phyloP scores from a whole-genome alignment of 2,888 invertebrate species.

The Automeris io region DNA sequence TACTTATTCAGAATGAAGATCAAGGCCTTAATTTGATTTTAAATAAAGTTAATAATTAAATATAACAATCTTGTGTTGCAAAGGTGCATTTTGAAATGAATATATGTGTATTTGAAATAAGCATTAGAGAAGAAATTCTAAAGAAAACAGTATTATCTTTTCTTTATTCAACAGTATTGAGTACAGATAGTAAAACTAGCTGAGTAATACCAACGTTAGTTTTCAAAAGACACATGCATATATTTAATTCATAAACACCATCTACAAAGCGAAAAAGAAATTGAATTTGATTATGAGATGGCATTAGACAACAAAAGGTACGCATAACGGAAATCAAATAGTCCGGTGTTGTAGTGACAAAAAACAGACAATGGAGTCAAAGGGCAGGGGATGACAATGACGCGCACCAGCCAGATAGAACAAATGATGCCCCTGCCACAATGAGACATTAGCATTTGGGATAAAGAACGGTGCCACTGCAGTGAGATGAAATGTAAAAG shows the following conservation, averaged over 20 bases:
- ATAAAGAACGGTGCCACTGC: slow-evolving; percentile 34
- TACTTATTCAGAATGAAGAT: too few relatives aligned
- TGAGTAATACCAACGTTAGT: background rate
- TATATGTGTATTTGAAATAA: too few relatives aligned
- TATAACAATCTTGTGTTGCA: too few relatives aligned
- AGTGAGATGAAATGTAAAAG: slow-evolving; percentile 7
- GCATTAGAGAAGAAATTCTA: too few relatives aligned
- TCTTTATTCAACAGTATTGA: too few relatives aligned
- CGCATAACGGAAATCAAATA: slow-evolving; percentile 74
- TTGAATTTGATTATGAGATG: slow-evolving; percentile 40
- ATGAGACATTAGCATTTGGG: slow-evolving; percentile 66
- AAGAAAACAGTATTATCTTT: too few relatives aligned
- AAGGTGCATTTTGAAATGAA: too few relatives aligned
- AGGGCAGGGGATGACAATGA: slow-evolving; percentile 69
- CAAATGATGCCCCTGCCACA: slow-evolving; percentile 68
- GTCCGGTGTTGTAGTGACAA: slow-evolving; percentile 60
- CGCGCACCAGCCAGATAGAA: slow-evolving; percentile 51
- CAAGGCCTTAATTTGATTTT: too few relatives aligned
- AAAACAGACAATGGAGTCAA: slow-evolving; percentile 75
- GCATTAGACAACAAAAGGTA: slow-evolving; percentile 51
- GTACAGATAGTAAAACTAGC: too few relatives aligned
- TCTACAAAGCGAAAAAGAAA: slow-evolving; percentile 15
- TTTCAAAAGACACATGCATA: slow-evolving; percentile 9
- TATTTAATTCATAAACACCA: slow-evolving; percentile 10
- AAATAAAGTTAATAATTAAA: too few relatives aligned